Conservation (phyloP, 2,888 invertebrate species). For the Scelioninae gen. 2 region DNA sequence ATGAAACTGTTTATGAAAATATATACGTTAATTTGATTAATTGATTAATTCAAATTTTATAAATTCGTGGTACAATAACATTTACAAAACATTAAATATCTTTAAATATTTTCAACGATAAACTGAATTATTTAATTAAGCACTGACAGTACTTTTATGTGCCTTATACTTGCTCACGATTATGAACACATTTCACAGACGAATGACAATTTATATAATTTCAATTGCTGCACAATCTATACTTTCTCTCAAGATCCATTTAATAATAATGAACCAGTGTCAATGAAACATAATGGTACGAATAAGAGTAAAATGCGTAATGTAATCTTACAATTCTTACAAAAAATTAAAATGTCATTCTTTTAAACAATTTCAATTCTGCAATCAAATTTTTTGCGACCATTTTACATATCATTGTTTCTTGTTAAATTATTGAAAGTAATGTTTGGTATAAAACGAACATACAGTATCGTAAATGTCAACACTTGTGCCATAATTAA, state of each 20-base stretch:
- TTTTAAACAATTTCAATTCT: not conserved
- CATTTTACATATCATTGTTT: too few species aligned
- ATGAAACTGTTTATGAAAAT: too few species aligned
- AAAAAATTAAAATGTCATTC: too few species aligned
- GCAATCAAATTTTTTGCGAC: not conserved
- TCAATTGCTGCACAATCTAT: slow-evolving; percentile 10
- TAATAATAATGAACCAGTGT: slow-evolving; percentile 15
- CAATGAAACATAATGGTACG: slow-evolving; percentile 5
- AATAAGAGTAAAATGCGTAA: slow-evolving; percentile 4
- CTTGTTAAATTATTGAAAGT: not conserved
- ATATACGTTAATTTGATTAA: too few species aligned
- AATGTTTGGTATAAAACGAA: not conserved
- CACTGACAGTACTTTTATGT: not conserved
- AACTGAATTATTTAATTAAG: not conserved
- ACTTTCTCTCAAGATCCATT: slow-evolving; percentile 11
- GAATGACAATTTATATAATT: slow-evolving; percentile 26
- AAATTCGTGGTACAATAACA: too few species aligned
- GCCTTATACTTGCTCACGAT: not conserved
- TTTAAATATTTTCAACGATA: too few species aligned
- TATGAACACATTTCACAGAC: slow-evolving; percentile 9
- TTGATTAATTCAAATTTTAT: too few species aligned
- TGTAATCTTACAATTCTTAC: too few species aligned
- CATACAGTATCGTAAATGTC: not conserved
- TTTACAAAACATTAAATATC: too few species aligned
- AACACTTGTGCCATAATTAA: not conserved